phyloP scores from a whole-genome alignment of 2,888 invertebrate species.

The Stenotaenia linearis region DNA sequence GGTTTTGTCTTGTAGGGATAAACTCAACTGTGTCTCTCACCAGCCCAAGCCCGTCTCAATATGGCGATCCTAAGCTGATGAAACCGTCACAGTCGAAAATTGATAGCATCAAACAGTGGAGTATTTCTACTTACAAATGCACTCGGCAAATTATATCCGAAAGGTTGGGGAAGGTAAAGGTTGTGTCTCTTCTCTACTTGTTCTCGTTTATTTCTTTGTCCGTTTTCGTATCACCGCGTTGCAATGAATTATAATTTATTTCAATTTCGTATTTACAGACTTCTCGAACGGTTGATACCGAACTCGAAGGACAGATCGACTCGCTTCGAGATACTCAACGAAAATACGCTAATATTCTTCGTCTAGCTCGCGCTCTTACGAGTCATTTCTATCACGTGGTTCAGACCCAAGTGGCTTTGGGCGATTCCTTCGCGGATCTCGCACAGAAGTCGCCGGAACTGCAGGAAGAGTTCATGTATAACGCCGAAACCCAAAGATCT shows the following conservation, averaged over 20 bases:
- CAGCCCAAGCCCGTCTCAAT: conserved; percentile 50
- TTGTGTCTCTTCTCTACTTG: conserved; percentile 32
- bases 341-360: conserved; percentile 80
- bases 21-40: conserved; percentile 34
- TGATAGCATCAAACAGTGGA: conserved; percentile 92
- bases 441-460: conserved; percentile 94
- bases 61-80: conserved; percentile 50
- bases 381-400: conserved; percentile 84
- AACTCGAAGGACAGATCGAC: conserved; percentile 91
- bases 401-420: conserved; percentile 77
- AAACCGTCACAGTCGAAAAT: conserved; percentile 60
- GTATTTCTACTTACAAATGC: conserved; percentile 96
- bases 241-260: background rate
- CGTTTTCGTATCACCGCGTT: background rate
- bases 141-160: conserved; percentile 95
- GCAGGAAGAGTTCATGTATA: conserved; percentile 88
- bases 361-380: conserved; percentile 76
- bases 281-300: conserved; percentile 83
- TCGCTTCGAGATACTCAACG: conserved; percentile 86
- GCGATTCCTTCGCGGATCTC: conserved; percentile 89
- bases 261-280: conserved; percentile 48
- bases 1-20: conserved; percentile 6
- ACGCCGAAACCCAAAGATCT: conserved; percentile 91
- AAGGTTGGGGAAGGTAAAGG: conserved; percentile 90
- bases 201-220: background rate